phyloP scores from a whole-genome alignment of 1,140 invertebrate genomes.

The Streblospio benedicti region DNA sequence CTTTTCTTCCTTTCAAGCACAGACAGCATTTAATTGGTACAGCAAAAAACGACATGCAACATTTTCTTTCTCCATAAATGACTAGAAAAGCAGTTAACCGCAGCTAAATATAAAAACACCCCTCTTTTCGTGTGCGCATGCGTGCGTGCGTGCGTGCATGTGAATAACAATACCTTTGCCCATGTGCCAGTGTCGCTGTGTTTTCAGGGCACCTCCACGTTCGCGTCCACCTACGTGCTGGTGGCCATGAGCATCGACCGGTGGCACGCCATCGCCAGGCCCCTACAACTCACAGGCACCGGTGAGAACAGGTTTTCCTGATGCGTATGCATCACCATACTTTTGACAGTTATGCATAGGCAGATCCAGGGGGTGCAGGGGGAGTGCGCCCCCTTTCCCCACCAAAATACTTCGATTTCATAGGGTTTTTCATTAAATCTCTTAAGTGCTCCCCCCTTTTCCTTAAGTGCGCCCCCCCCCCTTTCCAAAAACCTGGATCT shows the following conservation, averaged over 20 bases:
- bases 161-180: neutral
- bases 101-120: neutral
- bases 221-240: conserved; percentile 87
- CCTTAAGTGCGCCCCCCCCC: no score
- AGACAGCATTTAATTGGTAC: neutral
- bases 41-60: neutral
- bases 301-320: conserved; percentile 23
- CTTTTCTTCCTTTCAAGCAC: neutral
- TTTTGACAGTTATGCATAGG: no score
- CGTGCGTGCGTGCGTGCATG: neutral
- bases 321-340: no score
- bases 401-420: no score
- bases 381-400: no score
- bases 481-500: neutral
- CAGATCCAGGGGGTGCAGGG: no score
- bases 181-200: neutral
- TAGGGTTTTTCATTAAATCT: no score
- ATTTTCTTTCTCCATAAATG: neutral
- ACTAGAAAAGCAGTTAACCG: neutral
- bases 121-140: neutral
- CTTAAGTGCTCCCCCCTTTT: no score
- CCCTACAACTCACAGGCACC: conserved; percentile 53
- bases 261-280: conserved; percentile 87
- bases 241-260: conserved; percentile 88
- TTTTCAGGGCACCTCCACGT: no score